Conservation (phyloP, 2,113 vertebrate genomes). For the Hirundichthys speculiger region DNA sequence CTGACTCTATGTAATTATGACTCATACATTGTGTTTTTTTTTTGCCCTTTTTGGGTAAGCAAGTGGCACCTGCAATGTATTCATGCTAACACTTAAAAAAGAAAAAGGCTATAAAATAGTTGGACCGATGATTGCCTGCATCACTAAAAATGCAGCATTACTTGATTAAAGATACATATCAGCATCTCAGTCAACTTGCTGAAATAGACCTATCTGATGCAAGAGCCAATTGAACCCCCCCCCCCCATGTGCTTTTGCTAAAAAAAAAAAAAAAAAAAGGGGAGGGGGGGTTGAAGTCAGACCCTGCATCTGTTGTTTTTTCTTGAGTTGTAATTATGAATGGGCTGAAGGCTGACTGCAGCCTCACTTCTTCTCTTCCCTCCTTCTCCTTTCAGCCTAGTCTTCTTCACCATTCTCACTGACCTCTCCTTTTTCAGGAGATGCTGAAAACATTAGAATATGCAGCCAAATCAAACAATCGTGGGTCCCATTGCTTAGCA, state of each 20-base stretch:
- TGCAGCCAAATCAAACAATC: conserved; percentile 84
- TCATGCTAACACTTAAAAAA: background rate
- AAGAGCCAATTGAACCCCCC: conserved; percentile 38
- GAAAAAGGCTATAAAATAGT: conserved; percentile 1
- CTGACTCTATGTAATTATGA: too few species aligned
- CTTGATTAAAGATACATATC: conserved; percentile 62
- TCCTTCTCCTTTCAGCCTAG: conserved; percentile 57
- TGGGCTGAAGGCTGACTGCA: conserved; percentile 41
- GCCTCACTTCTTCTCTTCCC: conserved; percentile 38
- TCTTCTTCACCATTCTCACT: conserved; percentile 69
- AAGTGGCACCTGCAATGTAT: too few species aligned
- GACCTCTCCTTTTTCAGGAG: conserved; percentile 79
- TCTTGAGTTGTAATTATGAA: conserved; percentile 57
- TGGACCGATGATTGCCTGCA: conserved; percentile 10
- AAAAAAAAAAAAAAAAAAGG: conserved; percentile 39
- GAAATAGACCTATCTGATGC: conserved; percentile 28
- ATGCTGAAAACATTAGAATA: conserved; percentile 79
- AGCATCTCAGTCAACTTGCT: conserved; percentile 23
- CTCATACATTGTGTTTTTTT: too few species aligned
- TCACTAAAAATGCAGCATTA: conserved; percentile 32
- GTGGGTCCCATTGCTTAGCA: conserved; percentile 82
- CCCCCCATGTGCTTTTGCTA: conserved; percentile 32
- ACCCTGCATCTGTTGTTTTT: conserved; percentile 61
- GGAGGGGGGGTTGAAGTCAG: conserved; percentile 49
- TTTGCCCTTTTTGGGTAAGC: too few species aligned